phyloP scores from a whole-genome alignment of 2,797 vertebrate species.

The Clamator glandarius region DNA sequence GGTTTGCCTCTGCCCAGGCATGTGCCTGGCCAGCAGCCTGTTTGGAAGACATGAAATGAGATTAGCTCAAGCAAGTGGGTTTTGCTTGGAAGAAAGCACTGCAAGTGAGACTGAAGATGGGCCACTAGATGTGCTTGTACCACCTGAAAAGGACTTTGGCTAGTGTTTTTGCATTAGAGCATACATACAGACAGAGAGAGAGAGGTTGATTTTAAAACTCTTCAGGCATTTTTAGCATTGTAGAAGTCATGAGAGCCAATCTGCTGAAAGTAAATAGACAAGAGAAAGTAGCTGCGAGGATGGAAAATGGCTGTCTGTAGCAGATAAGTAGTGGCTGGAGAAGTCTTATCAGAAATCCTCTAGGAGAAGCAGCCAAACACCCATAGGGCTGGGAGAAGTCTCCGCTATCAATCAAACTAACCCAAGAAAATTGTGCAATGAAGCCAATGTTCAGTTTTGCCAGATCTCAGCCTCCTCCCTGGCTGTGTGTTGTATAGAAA shows the following conservation, averaged over 20 bases:
- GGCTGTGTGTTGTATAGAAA: neutral
- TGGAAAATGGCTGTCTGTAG: constrained; percentile 46
- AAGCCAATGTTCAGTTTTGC: constrained; percentile 8
- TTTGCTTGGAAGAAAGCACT: neutral
- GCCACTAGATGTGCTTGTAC: neutral
- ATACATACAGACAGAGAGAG: neutral
- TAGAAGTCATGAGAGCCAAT: neutral
- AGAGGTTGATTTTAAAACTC: neutral
- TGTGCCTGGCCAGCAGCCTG: constrained; percentile 42
- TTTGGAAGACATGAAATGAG: constrained; percentile 4
- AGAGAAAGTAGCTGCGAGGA: constrained; percentile 15
- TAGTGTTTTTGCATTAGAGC: neutral
- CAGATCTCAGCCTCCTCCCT: neutral
- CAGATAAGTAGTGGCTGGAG: constrained; percentile 65
- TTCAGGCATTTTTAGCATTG: neutral
- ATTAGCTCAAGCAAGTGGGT: constrained; percentile 17
- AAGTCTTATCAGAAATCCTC: constrained; percentile 52
- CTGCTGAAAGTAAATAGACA: neutral
- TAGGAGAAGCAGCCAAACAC: constrained; percentile 49
- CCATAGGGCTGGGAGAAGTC: constrained; percentile 25
- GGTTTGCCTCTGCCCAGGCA: constrained; percentile 27
- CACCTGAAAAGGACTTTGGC: neutral
- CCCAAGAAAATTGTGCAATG: neutral
- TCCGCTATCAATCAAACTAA: constrained; percentile 3
- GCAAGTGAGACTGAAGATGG: neutral